phyloP scores from a whole-genome alignment of 2,888 invertebrate species.

The Empis stercorea region DNA sequence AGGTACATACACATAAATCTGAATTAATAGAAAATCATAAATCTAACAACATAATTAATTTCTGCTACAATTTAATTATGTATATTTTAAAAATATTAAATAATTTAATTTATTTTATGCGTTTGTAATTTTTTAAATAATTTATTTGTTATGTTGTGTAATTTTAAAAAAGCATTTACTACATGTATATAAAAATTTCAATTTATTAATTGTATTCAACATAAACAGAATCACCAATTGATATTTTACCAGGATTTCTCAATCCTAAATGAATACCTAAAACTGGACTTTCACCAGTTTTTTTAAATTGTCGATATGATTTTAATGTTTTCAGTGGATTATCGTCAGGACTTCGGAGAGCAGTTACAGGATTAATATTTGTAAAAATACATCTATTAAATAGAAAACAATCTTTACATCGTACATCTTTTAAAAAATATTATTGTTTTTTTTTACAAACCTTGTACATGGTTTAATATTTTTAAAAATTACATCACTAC shows the following conservation, averaged over 20 bases:
- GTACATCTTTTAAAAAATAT: neutral
- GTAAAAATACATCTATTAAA: constrained; percentile 48
- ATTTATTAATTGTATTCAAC: constrained; percentile 18
- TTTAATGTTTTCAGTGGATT: constrained; percentile 54
- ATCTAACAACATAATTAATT: too few species aligned
- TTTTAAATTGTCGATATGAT: constrained; percentile 37
- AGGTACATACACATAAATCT: too few species aligned
- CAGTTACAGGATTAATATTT: constrained; percentile 54
- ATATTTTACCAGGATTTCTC: constrained; percentile 28
- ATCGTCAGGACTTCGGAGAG: constrained; percentile 41
- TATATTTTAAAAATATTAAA: too few species aligned
- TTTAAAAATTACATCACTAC: constrained; percentile 45
- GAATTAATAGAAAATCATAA: too few species aligned
- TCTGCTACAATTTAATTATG: too few species aligned
- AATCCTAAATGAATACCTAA: constrained; percentile 39
- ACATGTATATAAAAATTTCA: too few species aligned
- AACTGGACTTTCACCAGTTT: constrained; percentile 33
- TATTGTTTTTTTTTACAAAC: too few species aligned
- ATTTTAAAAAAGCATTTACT: too few species aligned
- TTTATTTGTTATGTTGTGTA: too few species aligned
- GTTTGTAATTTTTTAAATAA: too few species aligned
- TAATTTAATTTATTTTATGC: too few species aligned
- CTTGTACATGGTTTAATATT: constrained; percentile 49
- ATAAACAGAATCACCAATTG: constrained; percentile 38
- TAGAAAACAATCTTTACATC: neutral